phyloP scores from a whole-genome alignment of 2,113 vertebrate species.

The Syngnathus typhle region DNA sequence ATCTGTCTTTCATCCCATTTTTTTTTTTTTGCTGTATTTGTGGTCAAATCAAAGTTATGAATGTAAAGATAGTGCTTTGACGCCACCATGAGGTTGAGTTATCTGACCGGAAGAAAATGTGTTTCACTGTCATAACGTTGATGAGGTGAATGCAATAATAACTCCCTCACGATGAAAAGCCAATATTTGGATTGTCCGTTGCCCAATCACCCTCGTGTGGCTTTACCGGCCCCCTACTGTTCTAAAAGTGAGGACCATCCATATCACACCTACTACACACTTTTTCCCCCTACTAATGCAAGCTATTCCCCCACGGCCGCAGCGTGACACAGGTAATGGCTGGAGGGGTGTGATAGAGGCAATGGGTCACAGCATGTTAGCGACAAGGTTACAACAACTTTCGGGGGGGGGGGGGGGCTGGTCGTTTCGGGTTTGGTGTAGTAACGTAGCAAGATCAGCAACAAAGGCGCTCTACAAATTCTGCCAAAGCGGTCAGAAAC shows the following conservation, averaged over 20 bases:
- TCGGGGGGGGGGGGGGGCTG: background rate
- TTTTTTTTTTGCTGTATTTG: no score
- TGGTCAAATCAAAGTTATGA: no score
- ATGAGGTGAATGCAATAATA: background rate
- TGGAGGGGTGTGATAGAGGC: constrained; percentile 47
- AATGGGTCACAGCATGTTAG: constrained; percentile 35
- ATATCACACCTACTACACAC: constrained; percentile 39
- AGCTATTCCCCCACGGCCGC: constrained; percentile 51
- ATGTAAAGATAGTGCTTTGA: background rate
- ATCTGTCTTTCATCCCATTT: no score
- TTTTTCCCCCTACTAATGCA: constrained; percentile 50
- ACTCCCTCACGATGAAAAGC: background rate
- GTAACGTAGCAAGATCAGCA: background rate
- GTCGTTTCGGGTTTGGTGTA: background rate
- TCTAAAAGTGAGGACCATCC: constrained; percentile 43
- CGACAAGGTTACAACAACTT: constrained; percentile 51
- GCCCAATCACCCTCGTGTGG: background rate
- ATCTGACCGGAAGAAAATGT: background rate
- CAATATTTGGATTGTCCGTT: background rate
- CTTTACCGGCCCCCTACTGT: background rate
- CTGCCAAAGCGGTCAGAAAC: background rate
- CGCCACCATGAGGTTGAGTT: background rate
- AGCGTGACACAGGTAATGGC: constrained; percentile 50
- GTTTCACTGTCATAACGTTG: background rate
- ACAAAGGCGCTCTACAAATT: background rate